Conservation (phyloP, 2,797 vertebrate species). For the Chelmon rostratus region DNA sequence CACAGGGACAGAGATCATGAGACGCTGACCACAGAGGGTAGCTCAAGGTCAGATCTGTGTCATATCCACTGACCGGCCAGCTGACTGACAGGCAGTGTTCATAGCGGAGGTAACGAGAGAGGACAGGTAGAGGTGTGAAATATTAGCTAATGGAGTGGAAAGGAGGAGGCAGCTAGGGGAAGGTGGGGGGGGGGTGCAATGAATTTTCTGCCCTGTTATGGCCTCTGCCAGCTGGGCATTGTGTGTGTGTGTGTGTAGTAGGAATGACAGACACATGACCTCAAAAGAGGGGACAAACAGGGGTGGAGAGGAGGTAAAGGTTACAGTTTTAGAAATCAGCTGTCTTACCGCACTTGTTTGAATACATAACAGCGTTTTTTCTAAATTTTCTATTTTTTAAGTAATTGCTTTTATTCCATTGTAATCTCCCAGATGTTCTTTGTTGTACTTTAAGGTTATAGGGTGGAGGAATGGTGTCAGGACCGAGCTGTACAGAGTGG, state of each 20-base stretch:
- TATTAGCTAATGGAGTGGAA: slow-evolving; percentile 70
- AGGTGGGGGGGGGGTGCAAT: slow-evolving; percentile 2
- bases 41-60: slow-evolving; percentile 64
- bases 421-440: background rate
- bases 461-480: background rate
- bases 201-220: slow-evolving; percentile 4
- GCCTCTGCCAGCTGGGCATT: background rate
- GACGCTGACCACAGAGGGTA: slow-evolving; percentile 43
- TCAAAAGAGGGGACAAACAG: slow-evolving; percentile 12
- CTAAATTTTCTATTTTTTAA: background rate
- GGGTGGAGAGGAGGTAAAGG: background rate
- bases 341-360: background rate
- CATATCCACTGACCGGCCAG: slow-evolving; percentile 55
- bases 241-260: background rate
- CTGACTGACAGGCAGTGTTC: slow-evolving; percentile 54
- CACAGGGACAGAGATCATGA: slow-evolving; percentile 18
- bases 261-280: slow-evolving; percentile 26
- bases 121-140: slow-evolving; percentile 78
- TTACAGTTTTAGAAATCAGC: background rate
- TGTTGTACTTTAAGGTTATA: background rate
- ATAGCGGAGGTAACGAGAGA: slow-evolving; percentile 72
- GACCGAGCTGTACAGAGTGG: background rate
- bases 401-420: too few relatives aligned
- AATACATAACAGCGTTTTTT: background rate
- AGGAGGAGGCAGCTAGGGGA: slow-evolving; percentile 10